These are phyloP conservation scores for Eupsilia transversa DNA, from an alignment of 2,888 invertebrate genomes.

Conservation along the genomic window DNA sequence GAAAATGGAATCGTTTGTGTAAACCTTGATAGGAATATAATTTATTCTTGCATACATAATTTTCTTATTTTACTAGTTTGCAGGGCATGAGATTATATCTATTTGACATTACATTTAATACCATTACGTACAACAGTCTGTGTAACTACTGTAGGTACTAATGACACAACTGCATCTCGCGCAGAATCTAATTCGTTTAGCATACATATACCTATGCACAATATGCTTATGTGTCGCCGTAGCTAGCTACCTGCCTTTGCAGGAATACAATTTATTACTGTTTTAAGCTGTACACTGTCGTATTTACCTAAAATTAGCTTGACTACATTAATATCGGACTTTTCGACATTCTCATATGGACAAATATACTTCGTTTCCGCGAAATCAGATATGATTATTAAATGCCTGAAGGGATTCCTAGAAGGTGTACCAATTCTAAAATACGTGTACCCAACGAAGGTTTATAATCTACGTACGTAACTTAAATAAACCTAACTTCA, in stretches of 20 bases:
- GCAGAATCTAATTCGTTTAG: conserved; percentile 37
- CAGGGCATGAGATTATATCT: background rate
- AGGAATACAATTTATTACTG: conserved; percentile 43
- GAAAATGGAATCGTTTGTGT: conserved; percentile 11
- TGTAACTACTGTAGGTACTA: conserved; percentile 1
- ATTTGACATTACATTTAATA: background rate
- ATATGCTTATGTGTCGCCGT: conserved; percentile 36
- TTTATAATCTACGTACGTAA: conserved; percentile 3
- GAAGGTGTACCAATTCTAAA: background rate
- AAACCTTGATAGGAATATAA: background rate
- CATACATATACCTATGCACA: conserved; percentile 20
- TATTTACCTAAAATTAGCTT: conserved; percentile 44
- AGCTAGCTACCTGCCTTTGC: conserved; percentile 37
- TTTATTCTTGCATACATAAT: conserved; percentile 6
- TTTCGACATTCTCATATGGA: background rate
- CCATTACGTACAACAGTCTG: background rate
- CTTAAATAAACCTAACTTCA: conserved; percentile 27
- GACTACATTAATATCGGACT: conserved; percentile 23
- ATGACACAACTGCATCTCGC: conserved; percentile 24
- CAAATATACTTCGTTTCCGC: background rate
- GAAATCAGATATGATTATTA: background rate
- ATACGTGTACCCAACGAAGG: conserved; percentile 1
- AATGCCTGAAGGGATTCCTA: background rate
- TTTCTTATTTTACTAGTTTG: background rate
- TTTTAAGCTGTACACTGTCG: conserved; percentile 32